Evolutionary conservation across 2,797 vertebrate species (phyloP), one percentile per base, ranked within the genome.

Genomic region (Sebastes taczanowskii): DNA sequence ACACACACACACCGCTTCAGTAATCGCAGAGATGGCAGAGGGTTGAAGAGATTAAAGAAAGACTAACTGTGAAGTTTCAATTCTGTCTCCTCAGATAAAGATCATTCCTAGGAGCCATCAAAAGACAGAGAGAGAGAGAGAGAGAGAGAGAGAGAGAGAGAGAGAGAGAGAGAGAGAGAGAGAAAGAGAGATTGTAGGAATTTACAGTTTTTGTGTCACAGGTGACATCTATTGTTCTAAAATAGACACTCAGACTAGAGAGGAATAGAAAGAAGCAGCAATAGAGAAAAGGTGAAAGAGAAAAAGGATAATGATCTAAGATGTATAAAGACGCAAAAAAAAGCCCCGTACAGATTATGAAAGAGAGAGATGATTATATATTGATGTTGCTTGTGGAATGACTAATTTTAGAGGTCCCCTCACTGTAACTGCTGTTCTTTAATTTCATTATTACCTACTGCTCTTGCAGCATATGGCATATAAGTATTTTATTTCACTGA

Each of bases 41-140:
- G 78, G 71, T 71, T 75, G 74, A 71, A 53, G 71, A 85, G 84
- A 90, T 92, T 85, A 77, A 78, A 85, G 80, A 68, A 74, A 83
- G 76, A 80, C 78, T 84, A 81, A 78, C 71, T 86, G 76, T 59
- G 63, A 78, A 80, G 77, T 68, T 87, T 74, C 80, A 84, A 74
- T 88, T 81, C 59, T 68, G 79, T 82, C 78, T 79, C 66, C 53
- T 80, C 52, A 74, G 81, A 88, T 88, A 86, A 77, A 80, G 62
- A 82, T 83, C 74, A 42, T 79, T 84, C 49, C 55, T 53, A 16
- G 64, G 42, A 70, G 73, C 70, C 67, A 85, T 80, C 49, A 63
- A 42, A 59, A 71, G 74, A 63, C 27, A 56, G 34, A 56, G 14
- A 3, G 2, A 10, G 56, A 1, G 5, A 11, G 53, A 46, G 10